These are phyloP conservation scores for Phalacrocorax carbo DNA, from an alignment of 2,113 vertebrate species.

Conservation along the genomic window DNA sequence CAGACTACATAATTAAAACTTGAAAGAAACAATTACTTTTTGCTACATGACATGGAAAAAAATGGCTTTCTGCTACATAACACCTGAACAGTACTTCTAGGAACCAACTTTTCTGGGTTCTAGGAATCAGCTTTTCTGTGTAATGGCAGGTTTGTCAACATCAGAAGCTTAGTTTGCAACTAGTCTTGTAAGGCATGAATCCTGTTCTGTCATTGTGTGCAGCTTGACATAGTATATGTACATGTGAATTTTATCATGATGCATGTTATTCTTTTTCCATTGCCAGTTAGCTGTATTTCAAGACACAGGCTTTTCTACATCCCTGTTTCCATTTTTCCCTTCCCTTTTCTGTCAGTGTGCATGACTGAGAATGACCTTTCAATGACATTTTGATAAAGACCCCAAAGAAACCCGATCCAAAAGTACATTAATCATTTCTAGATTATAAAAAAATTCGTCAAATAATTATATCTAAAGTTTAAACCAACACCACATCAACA, in stretches of 20 bases:
- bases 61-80: background rate
- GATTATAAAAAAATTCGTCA: background rate
- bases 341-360: background rate
- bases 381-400: background rate
- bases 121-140: background rate
- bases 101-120: background rate
- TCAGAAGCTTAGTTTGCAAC: background rate
- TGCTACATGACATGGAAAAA: background rate
- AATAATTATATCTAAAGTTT: background rate
- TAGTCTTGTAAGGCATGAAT: background rate
- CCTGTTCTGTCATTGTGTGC: background rate
- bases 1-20: background rate
- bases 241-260: background rate
- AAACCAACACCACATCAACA: background rate
- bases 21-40: background rate
- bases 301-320: background rate
- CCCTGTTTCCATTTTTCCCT: rapidly evolving
- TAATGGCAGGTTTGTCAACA: background rate
- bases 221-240: background rate
- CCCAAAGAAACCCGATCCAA: rapidly evolving
- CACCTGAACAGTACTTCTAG: background rate
- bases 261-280: rapidly evolving
- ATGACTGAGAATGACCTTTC: background rate
- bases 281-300: background rate
- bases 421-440: background rate